A percentile compares a stretch with the other conserved stretches of the same genome.
These are phyloP conservation scores for Hippasteria phrygiana DNA, from an alignment of 53 echinoderm and acorn worm species.

Conservation along the genomic window DNA sequence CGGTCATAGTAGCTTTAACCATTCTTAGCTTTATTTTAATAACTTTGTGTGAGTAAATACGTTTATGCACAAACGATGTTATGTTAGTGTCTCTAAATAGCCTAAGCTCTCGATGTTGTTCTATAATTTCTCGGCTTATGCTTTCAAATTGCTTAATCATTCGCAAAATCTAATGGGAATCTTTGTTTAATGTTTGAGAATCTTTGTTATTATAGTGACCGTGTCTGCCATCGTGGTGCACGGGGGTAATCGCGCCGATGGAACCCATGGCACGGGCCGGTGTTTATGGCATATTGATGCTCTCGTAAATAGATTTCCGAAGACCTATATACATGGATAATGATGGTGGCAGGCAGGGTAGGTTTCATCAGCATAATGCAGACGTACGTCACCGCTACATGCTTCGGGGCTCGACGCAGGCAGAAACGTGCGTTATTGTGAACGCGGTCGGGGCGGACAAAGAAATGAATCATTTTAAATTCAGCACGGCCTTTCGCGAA, in stretches of 20 bases:
- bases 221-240: not conserved
- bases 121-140: not conserved
- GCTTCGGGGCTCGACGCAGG: not conserved
- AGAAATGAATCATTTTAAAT: not conserved
- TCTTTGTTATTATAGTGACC: not conserved
- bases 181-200: no score
- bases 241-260: not conserved
- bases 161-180: not conserved
- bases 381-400: not conserved
- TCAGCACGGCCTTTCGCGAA: not conserved
- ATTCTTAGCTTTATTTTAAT: no score
- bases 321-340: conserved; percentile 14
- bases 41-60: no score
- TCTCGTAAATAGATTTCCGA: not conserved
- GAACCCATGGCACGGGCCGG: not conserved
- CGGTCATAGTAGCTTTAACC: no score
- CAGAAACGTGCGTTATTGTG: not conserved
- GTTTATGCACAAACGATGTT: no score
- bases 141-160: not conserved
- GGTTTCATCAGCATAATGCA: not conserved
- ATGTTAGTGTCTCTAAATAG: no score
- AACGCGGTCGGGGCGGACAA: not conserved
- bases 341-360: not conserved
- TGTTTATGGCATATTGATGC: not conserved
- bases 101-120: no score